phyloP scores from a whole-genome alignment of 64 coral and sea anemone species.

The Montipora sp. region DNA sequence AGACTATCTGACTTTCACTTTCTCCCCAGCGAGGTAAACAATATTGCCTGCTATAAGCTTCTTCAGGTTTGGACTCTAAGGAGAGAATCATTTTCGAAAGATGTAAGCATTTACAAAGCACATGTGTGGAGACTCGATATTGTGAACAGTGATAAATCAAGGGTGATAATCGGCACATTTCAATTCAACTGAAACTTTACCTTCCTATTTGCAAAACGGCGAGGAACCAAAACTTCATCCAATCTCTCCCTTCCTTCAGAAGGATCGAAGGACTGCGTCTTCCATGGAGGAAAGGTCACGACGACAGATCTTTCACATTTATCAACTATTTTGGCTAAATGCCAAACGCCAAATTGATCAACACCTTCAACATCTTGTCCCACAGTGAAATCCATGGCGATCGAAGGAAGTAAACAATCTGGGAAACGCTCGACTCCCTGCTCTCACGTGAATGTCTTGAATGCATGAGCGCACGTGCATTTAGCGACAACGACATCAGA shows the following conservation, averaged over 20 bases:
- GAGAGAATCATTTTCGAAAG: neutral
- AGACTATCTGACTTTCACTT: neutral
- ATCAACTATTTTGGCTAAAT: neutral
- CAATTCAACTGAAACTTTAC: neutral
- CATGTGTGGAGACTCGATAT: neutral
- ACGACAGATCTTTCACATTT: neutral
- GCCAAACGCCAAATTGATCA: conserved; percentile 14
- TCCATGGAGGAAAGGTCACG: neutral
- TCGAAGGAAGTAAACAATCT: no score
- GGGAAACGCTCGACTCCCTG: no score
- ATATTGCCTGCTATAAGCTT: conserved; percentile 33
- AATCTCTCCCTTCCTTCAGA: neutral
- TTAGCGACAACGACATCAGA: no score
- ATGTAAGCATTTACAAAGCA: neutral
- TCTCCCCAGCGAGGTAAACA: neutral
- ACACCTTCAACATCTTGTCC: conserved; percentile 25
- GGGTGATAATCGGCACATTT: no score
- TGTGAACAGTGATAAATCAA: neutral
- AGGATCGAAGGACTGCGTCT: neutral
- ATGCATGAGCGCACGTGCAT: no score
- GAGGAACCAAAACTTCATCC: conserved; percentile 19
- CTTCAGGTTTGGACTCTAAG: conserved; percentile 41
- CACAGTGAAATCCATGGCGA: conserved; percentile 27
- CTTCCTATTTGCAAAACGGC: conserved; percentile 11
- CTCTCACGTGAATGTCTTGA: no score